Evolutionary conservation across 1,140 invertebrate genomes (phyloP), one percentile per base, ranked within the genome.

Genomic region (Aradophagus sp.): DNA sequence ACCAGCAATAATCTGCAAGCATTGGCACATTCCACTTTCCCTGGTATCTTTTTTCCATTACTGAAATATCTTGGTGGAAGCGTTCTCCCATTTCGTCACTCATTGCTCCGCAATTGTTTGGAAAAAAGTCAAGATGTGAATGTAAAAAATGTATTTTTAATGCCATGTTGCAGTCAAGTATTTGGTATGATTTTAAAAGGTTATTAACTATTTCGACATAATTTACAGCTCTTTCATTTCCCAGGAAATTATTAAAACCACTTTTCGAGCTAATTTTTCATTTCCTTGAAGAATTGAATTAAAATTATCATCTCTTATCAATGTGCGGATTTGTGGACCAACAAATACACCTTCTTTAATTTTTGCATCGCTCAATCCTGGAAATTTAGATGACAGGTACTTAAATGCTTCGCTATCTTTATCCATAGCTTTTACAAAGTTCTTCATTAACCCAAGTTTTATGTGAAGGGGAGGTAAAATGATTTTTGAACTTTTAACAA

Each of bases 71-170:
- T 11, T 41, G 38, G 38, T 41, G 38, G 5, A 38, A n/a, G 3
- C 36, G 4, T 20, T 38, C 36, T 4, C 36, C 36, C 10, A 20
- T 16, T 38, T 38, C 36, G 2, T 38, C 36, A 38, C 36, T 38
- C 1, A n/a, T n/a, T 12, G 16, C 36, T 38, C 36, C 36, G 2
- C 23, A 12, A 14, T 41, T 41, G 7, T 41, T 20, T 4, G 38
- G 38, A 10, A 41, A 41, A 11, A 5, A 41, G 5, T 41, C 20
- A 26, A 41, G 50, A 80, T 86, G 77, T 5, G 67, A 79, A 41
- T 82, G 13, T 10, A 35, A 15, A 36, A 50, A 50, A 10, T 50
- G 35, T 4, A 53, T 20, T 15, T 41, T 53, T 5, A 45, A 13
- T 17, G 17, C 35, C 38, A 58, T 36, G n/a, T 45, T 58, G 14